phyloP scores from a whole-genome alignment of 1,140 invertebrate genomes.

The Trissolcus basalis region DNA sequence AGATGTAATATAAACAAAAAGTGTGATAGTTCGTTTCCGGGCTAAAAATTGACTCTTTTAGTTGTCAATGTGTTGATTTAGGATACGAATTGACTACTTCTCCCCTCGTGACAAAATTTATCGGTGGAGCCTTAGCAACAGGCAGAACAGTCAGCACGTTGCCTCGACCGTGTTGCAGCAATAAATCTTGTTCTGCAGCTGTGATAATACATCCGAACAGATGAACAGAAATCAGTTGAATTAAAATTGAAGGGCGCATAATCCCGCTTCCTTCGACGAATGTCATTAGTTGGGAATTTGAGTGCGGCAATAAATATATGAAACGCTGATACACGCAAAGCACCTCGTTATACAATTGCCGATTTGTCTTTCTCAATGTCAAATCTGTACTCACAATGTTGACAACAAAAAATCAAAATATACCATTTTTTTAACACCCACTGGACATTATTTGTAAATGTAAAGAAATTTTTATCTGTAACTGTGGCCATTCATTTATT shows the following conservation, averaged over 20 bases:
- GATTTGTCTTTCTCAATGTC: not conserved
- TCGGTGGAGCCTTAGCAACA: conserved; percentile 38
- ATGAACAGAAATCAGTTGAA: conserved; percentile 49
- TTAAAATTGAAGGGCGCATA: conserved; percentile 45
- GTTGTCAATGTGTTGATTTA: conserved; percentile 5
- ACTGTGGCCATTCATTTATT: no score
- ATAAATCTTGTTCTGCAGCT: conserved; percentile 49
- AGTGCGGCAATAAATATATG: conserved; percentile 41
- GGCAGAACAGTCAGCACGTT: conserved; percentile 32
- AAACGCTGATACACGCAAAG: no score
- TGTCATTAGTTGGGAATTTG: conserved; percentile 40
- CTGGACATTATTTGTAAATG: no score
- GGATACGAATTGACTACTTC: conserved; percentile 16
- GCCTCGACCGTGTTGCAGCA: conserved; percentile 19
- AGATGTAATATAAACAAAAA: not conserved
- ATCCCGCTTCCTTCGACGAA: conserved; percentile 27
- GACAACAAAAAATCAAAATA: no score
- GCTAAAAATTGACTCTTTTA: not conserved
- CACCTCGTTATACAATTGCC: conserved; percentile 10
- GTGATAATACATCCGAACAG: conserved; percentile 42
- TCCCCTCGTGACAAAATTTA: conserved; percentile 33
- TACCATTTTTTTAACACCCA: no score
- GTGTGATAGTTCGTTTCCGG: not conserved
- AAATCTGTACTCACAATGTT: no score
- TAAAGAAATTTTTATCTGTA: no score